Evolutionary conservation across 1,140 invertebrate species (phyloP).

Genomic region (Trachelipus rathkii): DNA sequence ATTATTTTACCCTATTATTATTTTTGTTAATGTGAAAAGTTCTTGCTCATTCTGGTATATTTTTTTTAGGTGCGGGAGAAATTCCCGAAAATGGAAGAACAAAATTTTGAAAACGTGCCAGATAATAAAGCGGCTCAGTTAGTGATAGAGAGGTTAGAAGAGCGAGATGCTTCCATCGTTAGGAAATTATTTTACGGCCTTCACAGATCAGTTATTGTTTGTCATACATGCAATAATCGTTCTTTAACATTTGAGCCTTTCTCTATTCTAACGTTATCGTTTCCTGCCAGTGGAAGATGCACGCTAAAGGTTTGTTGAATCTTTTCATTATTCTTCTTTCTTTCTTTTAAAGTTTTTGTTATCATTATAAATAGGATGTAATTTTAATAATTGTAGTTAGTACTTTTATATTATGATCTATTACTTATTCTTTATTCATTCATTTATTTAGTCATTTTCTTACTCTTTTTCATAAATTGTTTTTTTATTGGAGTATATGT

Average conservation of each 20-base stretch:
- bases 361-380: no score
- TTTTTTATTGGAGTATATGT: no score
- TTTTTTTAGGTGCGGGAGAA: constrained; percentile 48
- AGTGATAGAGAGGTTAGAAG: constrained; percentile 70
- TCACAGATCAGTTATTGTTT: constrained; percentile 75
- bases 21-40: no score
- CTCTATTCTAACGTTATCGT: constrained; percentile 62
- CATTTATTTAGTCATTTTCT: no score
- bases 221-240: constrained; percentile 66
- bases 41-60: no score
- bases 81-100: constrained; percentile 51
- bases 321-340: no score
- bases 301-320: constrained; percentile 35
- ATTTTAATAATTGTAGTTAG: no score
- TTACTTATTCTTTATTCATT: no score
- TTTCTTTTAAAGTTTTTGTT: no score
- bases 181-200: constrained; percentile 81
- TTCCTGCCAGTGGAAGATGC: constrained; percentile 35
- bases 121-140: constrained; percentile 56
- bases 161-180: constrained; percentile 70
- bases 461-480: not conserved
- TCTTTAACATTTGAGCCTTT: constrained; percentile 86
- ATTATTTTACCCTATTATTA: no score
- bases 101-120: constrained; percentile 52
- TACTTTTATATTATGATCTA: no score